phyloP scores from a whole-genome alignment of 2,797 vertebrate species.

The Leontocebus nigricollis region DNA sequence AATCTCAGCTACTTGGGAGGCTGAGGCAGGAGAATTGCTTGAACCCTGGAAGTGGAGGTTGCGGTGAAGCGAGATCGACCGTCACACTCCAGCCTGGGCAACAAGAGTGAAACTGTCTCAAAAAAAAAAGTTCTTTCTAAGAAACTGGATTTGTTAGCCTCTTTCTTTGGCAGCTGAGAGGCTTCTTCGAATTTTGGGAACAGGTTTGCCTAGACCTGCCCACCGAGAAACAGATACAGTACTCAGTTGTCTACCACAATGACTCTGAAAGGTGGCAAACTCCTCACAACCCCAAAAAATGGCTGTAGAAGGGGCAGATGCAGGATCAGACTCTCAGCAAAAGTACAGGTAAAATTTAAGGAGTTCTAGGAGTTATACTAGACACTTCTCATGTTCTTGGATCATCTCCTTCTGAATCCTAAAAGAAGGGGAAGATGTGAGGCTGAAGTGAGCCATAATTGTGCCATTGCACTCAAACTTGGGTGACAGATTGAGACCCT shows the following conservation, averaged over 20 bases:
- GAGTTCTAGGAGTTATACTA: not conserved
- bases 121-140: not conserved
- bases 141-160: not conserved
- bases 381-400: not conserved
- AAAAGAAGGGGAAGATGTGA: not conserved
- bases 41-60: too few relatives aligned
- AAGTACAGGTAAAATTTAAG: not conserved
- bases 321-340: not conserved
- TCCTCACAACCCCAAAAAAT: not conserved
- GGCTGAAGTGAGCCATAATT: too few relatives aligned
- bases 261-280: not conserved
- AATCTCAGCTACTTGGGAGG: too few relatives aligned
- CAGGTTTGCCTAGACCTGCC: not conserved
- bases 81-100: too few relatives aligned
- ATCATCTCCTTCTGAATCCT: not conserved
- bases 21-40: too few relatives aligned
- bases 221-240: not conserved
- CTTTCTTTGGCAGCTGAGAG: not conserved
- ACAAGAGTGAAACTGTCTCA: too few relatives aligned
- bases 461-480: too few relatives aligned
- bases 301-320: not conserved
- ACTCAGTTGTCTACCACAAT: not conserved
- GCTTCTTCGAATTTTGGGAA: not conserved
- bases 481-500: too few relatives aligned
- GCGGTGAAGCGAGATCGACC: rapidly evolving